A percentile compares a stretch with the other conserved stretches of the same genome.
Conservation (phyloP, 1,140 invertebrate genomes). For the Bathynomus jamesi region DNA sequence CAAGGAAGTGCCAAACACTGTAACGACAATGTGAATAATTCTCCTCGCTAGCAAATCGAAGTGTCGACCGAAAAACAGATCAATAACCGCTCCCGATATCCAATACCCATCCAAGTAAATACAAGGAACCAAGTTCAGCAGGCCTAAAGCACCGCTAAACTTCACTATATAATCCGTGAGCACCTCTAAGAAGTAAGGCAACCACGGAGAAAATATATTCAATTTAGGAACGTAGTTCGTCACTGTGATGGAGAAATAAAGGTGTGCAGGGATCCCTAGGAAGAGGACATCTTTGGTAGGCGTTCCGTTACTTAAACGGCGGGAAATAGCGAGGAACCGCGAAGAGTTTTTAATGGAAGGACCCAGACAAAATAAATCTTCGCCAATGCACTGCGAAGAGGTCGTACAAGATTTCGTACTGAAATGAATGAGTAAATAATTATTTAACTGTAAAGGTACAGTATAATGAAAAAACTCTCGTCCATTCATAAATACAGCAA, state of each 20-base stretch:
- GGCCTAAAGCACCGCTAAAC: neutral
- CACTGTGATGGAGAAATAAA: neutral
- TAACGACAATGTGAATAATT: neutral
- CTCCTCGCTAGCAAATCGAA: neutral
- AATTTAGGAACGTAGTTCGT: neutral
- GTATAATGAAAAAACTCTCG: no score
- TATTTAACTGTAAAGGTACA: no score
- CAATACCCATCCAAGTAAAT: slow-evolving; percentile 1
- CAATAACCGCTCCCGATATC: neutral
- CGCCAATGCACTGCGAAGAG: neutral
- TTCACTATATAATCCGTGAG: neutral
- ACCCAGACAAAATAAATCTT: neutral
- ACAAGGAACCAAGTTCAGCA: slow-evolving; percentile 1
- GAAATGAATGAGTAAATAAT: no score
- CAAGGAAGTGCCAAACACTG: neutral
- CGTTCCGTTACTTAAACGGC: neutral
- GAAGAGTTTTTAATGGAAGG: neutral
- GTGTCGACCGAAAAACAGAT: neutral
- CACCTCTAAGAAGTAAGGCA: neutral
- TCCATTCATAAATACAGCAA: no score
- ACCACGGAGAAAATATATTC: neutral
- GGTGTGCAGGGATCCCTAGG: neutral
- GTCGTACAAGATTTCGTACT: neutral
- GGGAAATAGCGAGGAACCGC: neutral
- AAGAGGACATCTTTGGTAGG: neutral